phyloP scores from a whole-genome alignment of 2,113 vertebrate species.

The Eudyptes chrysolophus region DNA sequence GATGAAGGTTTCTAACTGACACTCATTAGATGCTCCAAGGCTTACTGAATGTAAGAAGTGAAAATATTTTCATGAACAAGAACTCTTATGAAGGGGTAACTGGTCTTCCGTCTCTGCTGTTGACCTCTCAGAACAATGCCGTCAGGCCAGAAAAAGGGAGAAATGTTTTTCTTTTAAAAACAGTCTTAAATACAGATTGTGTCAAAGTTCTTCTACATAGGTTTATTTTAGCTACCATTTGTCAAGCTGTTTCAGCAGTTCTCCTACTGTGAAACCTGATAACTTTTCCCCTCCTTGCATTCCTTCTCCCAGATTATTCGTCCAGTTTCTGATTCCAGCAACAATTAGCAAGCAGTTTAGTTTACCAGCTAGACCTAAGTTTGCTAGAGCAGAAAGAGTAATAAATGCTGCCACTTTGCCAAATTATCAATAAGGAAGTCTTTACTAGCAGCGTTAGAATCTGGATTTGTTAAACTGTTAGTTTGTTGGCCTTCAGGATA shows the following conservation, averaged over 20 bases:
- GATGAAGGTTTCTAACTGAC: background rate
- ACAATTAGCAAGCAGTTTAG: slow-evolving; percentile 56
- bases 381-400: slow-evolving; percentile 43
- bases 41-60: background rate
- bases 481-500: background rate
- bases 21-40: background rate
- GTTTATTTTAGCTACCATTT: slow-evolving; percentile 66
- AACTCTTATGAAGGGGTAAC: background rate
- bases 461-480: background rate
- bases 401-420: slow-evolving; percentile 30
- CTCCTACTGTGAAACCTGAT: slow-evolving; percentile 67
- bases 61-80: background rate
- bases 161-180: slow-evolving; percentile 26
- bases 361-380: slow-evolving; percentile 57
- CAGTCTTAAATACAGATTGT: slow-evolving; percentile 53
- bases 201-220: slow-evolving; percentile 48
- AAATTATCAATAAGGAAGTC: slow-evolving; percentile 15
- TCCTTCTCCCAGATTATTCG: slow-evolving; percentile 67
- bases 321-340: slow-evolving; percentile 60
- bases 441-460: background rate
- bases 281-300: slow-evolving; percentile 60
- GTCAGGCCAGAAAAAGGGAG: slow-evolving; percentile 57
- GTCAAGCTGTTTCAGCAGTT: slow-evolving; percentile 58
- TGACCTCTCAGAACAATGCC: background rate
- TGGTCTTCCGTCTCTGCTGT: background rate